Evolutionary conservation across 2,113 vertebrate species (phyloP), one percentile per base, ranked within the genome.

Genomic region (Parus major): DNA sequence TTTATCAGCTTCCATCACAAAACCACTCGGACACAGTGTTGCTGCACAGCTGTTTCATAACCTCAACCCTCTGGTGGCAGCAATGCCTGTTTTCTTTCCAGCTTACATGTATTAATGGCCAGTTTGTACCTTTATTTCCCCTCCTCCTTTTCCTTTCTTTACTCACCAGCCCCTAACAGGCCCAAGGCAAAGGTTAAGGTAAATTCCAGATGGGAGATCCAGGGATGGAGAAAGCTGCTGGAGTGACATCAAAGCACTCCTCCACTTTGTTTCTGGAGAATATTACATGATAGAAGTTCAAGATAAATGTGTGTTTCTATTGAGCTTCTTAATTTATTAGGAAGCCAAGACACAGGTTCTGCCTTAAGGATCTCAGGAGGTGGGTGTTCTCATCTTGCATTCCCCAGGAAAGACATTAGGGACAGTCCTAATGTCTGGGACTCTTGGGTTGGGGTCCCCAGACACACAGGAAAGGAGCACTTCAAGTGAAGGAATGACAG

Each of bases 211-310:
- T 61, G 60, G 66, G 35, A 93, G 41, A 93, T 44, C 59, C 4
- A 2, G 33, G 72, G 56, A 86, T 50, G 68, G 42, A 79, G 41
- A 72, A 72, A 25, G 27, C 12, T 60, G 36, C 21, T 90, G 80
- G 88, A 90, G 64, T 57, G 33, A 88, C 59, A 83, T 94, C 90
- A 95, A 94, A 93, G 80, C 61, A 50, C 66, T 88, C 31, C 29
- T 60, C 42, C 64, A 41, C 75, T 80, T 85, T 80, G 78, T 93
- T 65, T 91, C 84, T 63, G 35, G 61, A 73, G 87, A 61, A 65
- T 72, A 50, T 76, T 82, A 82, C 76, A 71, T 10, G 76, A 84
- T 75, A 88, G 46, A 90, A 86, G 23, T 49, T 93, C 31, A 39
- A 86, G 88, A 88, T 88, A 96, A 88, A 92, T 35, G 23, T 10